Base-by-base conservation (phyloP, 2,888 invertebrate species). In the Brassicogethes aeneus region DNA sequence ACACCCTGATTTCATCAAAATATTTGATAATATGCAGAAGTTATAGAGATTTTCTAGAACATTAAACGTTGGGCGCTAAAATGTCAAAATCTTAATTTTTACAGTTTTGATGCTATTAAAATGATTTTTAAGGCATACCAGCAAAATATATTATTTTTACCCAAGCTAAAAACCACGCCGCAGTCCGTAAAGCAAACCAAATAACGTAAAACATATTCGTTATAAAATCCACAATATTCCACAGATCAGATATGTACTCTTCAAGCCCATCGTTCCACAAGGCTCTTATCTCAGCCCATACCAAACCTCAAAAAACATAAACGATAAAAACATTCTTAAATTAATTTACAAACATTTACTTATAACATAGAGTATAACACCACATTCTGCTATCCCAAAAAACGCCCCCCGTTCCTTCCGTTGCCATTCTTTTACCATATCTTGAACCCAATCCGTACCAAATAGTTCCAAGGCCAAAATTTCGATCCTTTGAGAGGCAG, bases 191-290 rank as follows among this genome's bases (percentile, higher is more conserved):
- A 41, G 85, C 80, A 50, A 96, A 82, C 80, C 97, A 97, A 32
- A 90, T 84, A 15, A 96, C 85, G 64, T 97, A 99, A 57, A 97
- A 87, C 55, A 88, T 80, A 65, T 97, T 96, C 3, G 96, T 96
- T 56, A 95, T 86, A 64, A 96, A 96, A 69, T 97, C 97, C 2
- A 97, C 86, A 45, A 97, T 91, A 64, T 99, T 97, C 97, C 97
- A 99, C 49, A 97, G 77, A 67, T 99, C 96, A 51, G 85, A 85
- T 34, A 91, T 78, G 64, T 99, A 99, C 52, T 95, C 94, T 53
- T 83, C 70, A 3, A 96, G 69, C 0, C 97, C 97, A 40, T 86
- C 88, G 2, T 83, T 77, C 85, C 95, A 97, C 7, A 99, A 69
- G 2, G 93, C 77, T 62, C 89, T 81, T 48, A 96, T 82, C 74